Evolutionary conservation across 2,888 invertebrate species (phyloP).

Genomic region (Drosophila mettleri): DNA sequence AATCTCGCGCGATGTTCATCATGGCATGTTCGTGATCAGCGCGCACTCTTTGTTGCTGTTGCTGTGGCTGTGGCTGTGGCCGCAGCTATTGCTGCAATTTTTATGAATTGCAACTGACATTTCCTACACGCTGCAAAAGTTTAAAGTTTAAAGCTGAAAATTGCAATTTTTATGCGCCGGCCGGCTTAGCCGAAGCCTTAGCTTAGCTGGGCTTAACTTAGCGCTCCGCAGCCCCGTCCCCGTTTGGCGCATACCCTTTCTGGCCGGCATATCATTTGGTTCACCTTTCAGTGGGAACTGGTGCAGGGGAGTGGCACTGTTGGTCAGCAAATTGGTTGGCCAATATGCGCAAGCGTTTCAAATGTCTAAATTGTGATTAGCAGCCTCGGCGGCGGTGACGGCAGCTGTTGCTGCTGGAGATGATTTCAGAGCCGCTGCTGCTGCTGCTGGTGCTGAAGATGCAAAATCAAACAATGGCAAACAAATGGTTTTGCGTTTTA

Average conservation of each 20-base stretch:
- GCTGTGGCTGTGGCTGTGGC: conserved; percentile 25
- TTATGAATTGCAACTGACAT: conserved; percentile 83
- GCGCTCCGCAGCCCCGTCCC: conserved; percentile 11
- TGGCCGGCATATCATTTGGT: conserved; percentile 53
- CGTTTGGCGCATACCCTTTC: conserved; percentile 2
- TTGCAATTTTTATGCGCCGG: conserved; percentile 63
- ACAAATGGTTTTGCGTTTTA: conserved; percentile 27
- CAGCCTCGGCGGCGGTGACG: conserved; percentile 40
- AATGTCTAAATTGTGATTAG: conserved; percentile 55
- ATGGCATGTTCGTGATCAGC: conserved; percentile 74
- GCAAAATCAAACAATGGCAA: conserved; percentile 27
- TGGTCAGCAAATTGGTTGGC: conserved; percentile 52
- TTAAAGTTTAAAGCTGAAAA: conserved; percentile 75
- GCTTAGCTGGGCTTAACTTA: not conserved
- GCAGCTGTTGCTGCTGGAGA: conserved; percentile 11
- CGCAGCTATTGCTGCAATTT: conserved; percentile 76
- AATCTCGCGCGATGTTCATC: conserved; percentile 79
- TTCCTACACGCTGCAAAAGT: conserved; percentile 80
- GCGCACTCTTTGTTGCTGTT: conserved; percentile 32
- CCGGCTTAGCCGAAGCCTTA: conserved; percentile 51
- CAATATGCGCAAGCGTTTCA: conserved; percentile 41
- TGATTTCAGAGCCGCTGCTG: conserved; percentile 32
- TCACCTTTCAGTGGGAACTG: conserved; percentile 62
- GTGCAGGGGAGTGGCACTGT: conserved; percentile 63
- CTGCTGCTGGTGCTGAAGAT: conserved; percentile 17